Conservation (phyloP, 2,888 invertebrate genomes). For the Pasiphila rectangulata region DNA sequence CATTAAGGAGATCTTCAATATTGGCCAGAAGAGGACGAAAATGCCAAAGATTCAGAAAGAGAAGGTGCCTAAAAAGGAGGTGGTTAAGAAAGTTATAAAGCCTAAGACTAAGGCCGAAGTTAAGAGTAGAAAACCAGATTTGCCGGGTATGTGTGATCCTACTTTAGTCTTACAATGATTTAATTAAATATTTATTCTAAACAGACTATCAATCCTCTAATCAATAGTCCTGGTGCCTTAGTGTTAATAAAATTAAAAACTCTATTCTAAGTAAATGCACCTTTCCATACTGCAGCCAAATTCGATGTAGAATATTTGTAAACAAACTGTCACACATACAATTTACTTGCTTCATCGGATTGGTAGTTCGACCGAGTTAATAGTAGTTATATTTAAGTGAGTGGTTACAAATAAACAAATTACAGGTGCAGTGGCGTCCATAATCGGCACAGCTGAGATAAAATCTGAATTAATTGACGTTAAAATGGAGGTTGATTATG, state of each 20-base stretch:
- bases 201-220: too few relatives aligned
- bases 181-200: too few relatives aligned
- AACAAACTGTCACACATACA: too few relatives aligned
- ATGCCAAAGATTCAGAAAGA: slow-evolving; percentile 41
- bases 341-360: too few relatives aligned
- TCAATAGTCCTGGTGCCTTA: too few relatives aligned
- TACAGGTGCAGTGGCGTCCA: slow-evolving; percentile 68
- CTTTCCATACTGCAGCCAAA: too few relatives aligned
- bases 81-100: slow-evolving; percentile 25
- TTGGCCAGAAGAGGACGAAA: slow-evolving; percentile 71
- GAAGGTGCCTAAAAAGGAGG: slow-evolving; percentile 44
- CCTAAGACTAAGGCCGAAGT: slow-evolving; percentile 35
- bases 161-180: too few relatives aligned
- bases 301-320: too few relatives aligned
- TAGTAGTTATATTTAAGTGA: too few relatives aligned
- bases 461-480: slow-evolving; percentile 23
- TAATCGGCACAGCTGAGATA: slow-evolving; percentile 54
- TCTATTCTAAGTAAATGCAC: too few relatives aligned
- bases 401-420: neutral
- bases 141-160: slow-evolving; percentile 51
- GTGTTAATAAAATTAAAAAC: too few relatives aligned
- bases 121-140: slow-evolving; percentile 36
- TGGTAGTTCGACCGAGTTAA: too few relatives aligned
- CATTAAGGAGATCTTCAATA: slow-evolving; percentile 84
- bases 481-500: slow-evolving; percentile 15